Conservation (phyloP, 2,888 invertebrate genomes). For the Orthosia incerta region DNA sequence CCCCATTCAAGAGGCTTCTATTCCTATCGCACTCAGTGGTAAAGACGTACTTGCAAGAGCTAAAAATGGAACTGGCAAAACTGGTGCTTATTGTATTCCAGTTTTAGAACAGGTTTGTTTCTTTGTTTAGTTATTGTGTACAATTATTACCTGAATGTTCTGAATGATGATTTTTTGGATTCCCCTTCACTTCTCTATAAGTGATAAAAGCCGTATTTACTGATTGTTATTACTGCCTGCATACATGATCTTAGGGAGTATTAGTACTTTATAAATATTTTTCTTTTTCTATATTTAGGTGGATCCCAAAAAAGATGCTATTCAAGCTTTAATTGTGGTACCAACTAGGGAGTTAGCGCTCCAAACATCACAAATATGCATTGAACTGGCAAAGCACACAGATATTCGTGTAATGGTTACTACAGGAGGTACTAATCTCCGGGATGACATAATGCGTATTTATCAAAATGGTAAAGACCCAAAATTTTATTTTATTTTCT, state of each 20-base stretch:
- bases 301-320: constrained; percentile 96
- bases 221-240: constrained; percentile 38
- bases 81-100: constrained; percentile 99
- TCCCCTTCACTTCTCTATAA: constrained; percentile 89
- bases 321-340: constrained; percentile 99
- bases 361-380: constrained; percentile 99
- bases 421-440: constrained; percentile 99
- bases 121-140: constrained; percentile 24
- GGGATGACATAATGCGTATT: constrained; percentile 99
- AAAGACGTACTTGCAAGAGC: constrained; percentile 99
- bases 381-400: constrained; percentile 99
- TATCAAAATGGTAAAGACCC: constrained; percentile 97
- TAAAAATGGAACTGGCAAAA: constrained; percentile 99
- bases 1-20: constrained; percentile 99
- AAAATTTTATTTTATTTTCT: constrained; percentile 30
- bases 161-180: constrained; percentile 88
- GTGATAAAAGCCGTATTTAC: constrained; percentile 80
- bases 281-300: constrained; percentile 84
- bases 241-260: constrained; percentile 3
- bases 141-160: background rate
- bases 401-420: constrained; percentile 99
- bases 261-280: constrained; percentile 21
- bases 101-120: constrained; percentile 95
- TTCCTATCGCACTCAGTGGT: constrained; percentile 99
- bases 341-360: constrained; percentile 99